Percentiles rank a stretch among this genome's conserved stretches.
phyloP scores from a whole-genome alignment of 2,113 vertebrate species.

The Podiceps cristatus region DNA sequence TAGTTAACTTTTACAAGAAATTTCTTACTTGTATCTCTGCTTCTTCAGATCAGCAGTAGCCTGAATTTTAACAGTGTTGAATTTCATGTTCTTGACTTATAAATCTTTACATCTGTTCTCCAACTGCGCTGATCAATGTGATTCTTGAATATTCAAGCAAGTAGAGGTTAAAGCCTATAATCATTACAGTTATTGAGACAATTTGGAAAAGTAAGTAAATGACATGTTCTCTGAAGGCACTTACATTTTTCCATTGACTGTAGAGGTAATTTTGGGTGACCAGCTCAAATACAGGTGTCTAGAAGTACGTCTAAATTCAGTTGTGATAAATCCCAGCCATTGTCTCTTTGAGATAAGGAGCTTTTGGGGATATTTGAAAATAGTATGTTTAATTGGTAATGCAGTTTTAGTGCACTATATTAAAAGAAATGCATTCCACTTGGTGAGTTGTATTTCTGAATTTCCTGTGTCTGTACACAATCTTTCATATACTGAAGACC shows the following conservation, averaged over 20 bases:
- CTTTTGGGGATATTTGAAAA: neutral
- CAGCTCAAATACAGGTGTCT: neutral
- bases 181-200: neutral
- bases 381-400: neutral
- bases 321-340: neutral
- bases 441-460: neutral
- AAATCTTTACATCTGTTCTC: neutral
- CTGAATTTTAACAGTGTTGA: neutral
- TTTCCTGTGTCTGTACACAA: neutral
- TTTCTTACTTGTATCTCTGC: neutral
- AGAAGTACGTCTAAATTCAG: neutral
- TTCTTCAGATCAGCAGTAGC: neutral
- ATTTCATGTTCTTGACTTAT: neutral
- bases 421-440: neutral
- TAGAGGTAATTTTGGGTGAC: neutral
- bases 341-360: neutral
- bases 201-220: neutral
- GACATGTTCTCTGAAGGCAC: accelerated
- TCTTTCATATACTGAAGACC: neutral
- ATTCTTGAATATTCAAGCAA: neutral
- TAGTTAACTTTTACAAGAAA: neutral
- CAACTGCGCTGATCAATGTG: neutral
- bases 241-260: neutral
- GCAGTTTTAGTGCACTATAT: neutral
- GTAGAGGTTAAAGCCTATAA: neutral